phyloP scores from a whole-genome alignment of 2,888 invertebrate species.

The Stenchaetothrips biformis region DNA sequence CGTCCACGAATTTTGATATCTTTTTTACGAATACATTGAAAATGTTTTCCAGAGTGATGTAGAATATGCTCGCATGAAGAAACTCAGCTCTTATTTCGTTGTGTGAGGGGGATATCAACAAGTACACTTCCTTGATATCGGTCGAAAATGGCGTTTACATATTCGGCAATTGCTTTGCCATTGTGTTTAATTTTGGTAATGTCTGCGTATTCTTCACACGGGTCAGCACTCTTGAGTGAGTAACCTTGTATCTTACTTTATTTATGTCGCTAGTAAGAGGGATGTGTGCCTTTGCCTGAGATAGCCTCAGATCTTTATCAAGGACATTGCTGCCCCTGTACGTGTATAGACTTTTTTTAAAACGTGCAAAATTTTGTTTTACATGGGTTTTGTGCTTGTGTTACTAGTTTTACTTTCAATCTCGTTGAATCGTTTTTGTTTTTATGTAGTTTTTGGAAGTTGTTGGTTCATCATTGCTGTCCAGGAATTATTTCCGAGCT shows the following conservation, averaged over 20 bases:
- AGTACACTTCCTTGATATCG: conserved; percentile 9
- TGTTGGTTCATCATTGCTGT: no score
- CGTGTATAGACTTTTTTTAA: background rate
- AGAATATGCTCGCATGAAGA: background rate
- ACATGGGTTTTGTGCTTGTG: no score
- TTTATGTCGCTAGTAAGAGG: background rate
- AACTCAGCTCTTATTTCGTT: background rate
- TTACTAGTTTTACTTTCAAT: no score
- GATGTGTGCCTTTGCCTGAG: background rate
- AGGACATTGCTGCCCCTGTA: background rate
- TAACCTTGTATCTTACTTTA: background rate
- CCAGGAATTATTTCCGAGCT: background rate
- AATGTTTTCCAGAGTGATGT: background rate
- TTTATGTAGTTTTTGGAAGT: no score
- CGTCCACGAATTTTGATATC: background rate
- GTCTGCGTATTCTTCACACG: background rate
- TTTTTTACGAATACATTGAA: background rate
- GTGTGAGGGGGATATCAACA: conserved; percentile 13
- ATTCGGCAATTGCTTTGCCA: background rate
- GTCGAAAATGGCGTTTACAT: conserved; percentile 8
- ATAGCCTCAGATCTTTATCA: background rate
- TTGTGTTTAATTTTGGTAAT: background rate
- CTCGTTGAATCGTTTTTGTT: no score
- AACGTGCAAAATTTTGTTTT: background rate
- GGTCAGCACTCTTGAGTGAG: background rate